Base-by-base conservation (phyloP, 2,888 invertebrate genomes). In the Neoascia interrupta region DNA sequence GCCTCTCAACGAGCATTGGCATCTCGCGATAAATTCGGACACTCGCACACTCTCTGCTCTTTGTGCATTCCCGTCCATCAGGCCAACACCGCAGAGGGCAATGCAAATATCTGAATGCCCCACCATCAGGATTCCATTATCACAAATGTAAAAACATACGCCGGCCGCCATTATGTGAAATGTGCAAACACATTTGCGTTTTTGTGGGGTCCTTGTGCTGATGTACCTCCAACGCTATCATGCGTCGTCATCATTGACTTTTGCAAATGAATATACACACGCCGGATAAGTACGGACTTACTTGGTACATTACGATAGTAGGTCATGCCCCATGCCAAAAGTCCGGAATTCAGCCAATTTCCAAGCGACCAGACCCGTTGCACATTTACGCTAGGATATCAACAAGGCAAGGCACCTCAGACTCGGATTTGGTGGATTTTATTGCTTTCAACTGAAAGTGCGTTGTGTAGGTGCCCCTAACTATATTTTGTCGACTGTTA, bases 181-280 rank as follows among this genome's bases (percentile, higher is more conserved):
- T 70, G 72, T 72, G 72, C 64, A 72, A 72, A 72, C 64, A 63
- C 47, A 72, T 72, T 72, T 72, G 54, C 26, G 26, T 72, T 31
- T 1, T 6, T 18, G 6, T 15, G 10, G 60, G 34, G 21, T 18
- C 28, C 43, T n/a, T n/a, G n/a, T n/a, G n/a, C n/a, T n/a, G n/a
- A n/a, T n/a, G n/a, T n/a, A n/a, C n/a, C 1, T 21, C 19, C 3
- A 16, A 5, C 15, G 13, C 31, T 31, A 6, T 18, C 13, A 10
- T 8, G 2, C 18, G 10, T 15, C 41, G 28, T 31, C 21, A 43
- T 58, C 49, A 73, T 53, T 66, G 58, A 58, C 56, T 66, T 68
- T 51, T 39, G 58, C 28, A 53, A 66, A 64, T 54, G 63, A 53
- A 47, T 63, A 54, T 31, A 18, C 23, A 45, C 53, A 53, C 28